Conservation (phyloP, 2,113 vertebrate genomes). For the Murina feae region DNA sequence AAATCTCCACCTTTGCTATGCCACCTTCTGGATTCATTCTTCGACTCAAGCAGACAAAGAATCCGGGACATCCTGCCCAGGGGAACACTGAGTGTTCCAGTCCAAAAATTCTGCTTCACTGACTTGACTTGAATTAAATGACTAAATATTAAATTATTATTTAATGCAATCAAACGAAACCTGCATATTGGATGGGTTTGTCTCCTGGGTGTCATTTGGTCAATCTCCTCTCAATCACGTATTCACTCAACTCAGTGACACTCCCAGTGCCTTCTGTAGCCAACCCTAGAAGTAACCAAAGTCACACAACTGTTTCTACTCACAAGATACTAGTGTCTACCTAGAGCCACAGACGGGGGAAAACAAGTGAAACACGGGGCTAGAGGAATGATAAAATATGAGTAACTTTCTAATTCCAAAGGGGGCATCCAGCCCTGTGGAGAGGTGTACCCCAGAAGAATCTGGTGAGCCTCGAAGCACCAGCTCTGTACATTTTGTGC, state of each 20-base stretch:
- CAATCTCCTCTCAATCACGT: not conserved
- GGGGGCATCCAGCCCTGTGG: not conserved
- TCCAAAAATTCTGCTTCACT: not conserved
- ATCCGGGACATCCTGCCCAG: too few species aligned
- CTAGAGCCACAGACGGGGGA: not conserved
- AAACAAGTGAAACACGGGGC: not conserved
- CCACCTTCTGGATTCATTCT: too few species aligned
- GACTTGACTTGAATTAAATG: not conserved
- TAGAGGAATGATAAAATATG: not conserved
- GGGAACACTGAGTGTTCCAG: too few species aligned
- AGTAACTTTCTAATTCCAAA: not conserved
- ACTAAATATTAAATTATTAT: not conserved
- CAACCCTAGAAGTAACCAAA: not conserved
- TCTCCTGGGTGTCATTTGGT: not conserved
- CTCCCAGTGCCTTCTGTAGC: not conserved
- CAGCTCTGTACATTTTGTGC: not conserved
- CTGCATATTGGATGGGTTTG: not conserved
- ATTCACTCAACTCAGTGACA: not conserved
- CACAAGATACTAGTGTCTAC: not conserved
- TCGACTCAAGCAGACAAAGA: too few species aligned
- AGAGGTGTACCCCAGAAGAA: not conserved
- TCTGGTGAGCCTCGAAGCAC: not conserved
- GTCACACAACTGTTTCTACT: not conserved
- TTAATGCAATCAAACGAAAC: not conserved
- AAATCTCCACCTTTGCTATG: too few species aligned